phyloP scores from a whole-genome alignment of 1,140 invertebrate genomes.

The Pantala flavescens region DNA sequence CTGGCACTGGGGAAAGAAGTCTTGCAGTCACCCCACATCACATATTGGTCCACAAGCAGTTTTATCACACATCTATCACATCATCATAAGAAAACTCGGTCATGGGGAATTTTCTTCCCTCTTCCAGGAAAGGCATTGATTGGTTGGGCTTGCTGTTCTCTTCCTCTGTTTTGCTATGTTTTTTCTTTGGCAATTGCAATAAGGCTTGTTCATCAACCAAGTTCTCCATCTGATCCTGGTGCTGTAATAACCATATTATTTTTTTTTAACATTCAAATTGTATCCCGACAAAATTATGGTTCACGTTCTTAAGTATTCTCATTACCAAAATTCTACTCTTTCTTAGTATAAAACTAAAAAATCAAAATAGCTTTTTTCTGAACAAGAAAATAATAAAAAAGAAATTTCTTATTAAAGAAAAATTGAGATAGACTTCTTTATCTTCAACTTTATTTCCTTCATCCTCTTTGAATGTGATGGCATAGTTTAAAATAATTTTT shows the following conservation, averaged over 20 bases:
- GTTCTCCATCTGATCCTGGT: neutral
- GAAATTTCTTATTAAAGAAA: no score
- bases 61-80: conserved; percentile 1
- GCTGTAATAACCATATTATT: neutral
- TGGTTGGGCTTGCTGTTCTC: neutral
- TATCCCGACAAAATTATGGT: no score
- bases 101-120: neutral
- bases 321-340: no score
- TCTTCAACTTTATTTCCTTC: no score
- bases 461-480: no score
- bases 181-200: neutral
- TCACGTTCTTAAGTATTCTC: no score
- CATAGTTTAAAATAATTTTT: no score
- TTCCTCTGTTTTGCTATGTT: neutral
- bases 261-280: no score
- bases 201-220: neutral
- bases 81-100: conserved; percentile 1
- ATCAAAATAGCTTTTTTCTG: no score
- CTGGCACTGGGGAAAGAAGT: neutral
- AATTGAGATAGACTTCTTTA: no score
- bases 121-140: neutral
- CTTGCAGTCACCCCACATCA: neutral
- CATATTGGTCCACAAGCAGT: neutral
- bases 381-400: no score
- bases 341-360: no score